These are phyloP conservation scores for Lucilia sericata DNA, from an alignment of 1,140 invertebrate genomes.

Conservation along the genomic window DNA sequence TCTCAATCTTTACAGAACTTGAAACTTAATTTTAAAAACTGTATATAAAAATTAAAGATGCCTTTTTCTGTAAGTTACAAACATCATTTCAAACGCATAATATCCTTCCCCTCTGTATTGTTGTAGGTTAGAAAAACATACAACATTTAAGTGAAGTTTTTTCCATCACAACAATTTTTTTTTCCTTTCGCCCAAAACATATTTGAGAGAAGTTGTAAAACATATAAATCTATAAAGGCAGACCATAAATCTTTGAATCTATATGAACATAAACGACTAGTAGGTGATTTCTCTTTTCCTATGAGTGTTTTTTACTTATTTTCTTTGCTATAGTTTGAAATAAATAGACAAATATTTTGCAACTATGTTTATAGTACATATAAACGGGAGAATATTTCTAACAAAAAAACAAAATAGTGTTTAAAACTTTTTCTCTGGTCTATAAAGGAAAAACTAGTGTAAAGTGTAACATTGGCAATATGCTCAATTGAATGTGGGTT, in stretches of 20 bases:
- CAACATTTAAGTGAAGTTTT: background rate
- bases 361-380: background rate
- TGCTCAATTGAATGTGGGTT: slow-evolving; percentile 11
- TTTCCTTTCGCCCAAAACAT: background rate
- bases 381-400: background rate
- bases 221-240: background rate
- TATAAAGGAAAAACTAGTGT: slow-evolving; percentile 2
- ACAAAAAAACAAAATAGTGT: background rate
- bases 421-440: slow-evolving; percentile 3
- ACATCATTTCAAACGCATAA: too few species aligned
- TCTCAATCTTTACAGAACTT: too few species aligned
- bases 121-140: background rate
- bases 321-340: background rate
- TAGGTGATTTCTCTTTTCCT: slow-evolving; percentile 1
- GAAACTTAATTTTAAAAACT: too few species aligned
- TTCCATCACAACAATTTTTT: background rate
- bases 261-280: slow-evolving; percentile 22
- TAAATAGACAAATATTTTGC: slow-evolving; percentile 24
- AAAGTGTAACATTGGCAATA: slow-evolving; percentile 2
- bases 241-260: slow-evolving; percentile 23
- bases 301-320: background rate
- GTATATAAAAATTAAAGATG: too few species aligned
- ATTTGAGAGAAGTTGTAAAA: slow-evolving; percentile 20
- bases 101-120: too few species aligned
- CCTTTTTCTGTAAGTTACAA: too few species aligned